Percentiles rank a stretch among this genome's conserved stretches.
Conservation (phyloP, 2,888 invertebrate genomes). For the Pollenia angustigena region DNA sequence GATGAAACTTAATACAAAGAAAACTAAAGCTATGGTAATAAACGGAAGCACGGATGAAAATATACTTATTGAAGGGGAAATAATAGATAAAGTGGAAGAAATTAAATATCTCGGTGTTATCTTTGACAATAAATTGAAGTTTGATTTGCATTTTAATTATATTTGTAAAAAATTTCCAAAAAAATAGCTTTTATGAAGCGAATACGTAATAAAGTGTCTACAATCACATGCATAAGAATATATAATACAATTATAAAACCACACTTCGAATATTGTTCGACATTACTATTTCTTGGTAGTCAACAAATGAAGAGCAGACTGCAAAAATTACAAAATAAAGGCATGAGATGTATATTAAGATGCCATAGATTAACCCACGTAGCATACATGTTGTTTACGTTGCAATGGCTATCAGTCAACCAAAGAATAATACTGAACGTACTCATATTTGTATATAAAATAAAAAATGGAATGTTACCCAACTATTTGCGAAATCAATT, state of each 20-base stretch:
- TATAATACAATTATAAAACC: not conserved
- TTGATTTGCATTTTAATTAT: too few relatives aligned
- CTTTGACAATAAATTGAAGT: too few relatives aligned
- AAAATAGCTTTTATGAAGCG: too few relatives aligned
- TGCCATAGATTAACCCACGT: not conserved
- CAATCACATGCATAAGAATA: not conserved
- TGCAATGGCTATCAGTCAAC: conserved; percentile 16
- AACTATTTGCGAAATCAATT: not conserved
- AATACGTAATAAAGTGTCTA: not conserved
- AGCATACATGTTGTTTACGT: not conserved
- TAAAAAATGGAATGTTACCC: conserved; percentile 3
- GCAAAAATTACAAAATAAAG: not conserved
- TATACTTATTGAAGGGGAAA: too few relatives aligned
- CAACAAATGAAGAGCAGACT: not conserved
- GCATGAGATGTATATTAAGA: conserved; percentile 11
- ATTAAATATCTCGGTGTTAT: too few relatives aligned
- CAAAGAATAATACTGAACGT: not conserved
- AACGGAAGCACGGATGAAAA: too few relatives aligned
- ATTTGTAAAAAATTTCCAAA: too few relatives aligned
- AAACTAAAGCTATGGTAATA: too few relatives aligned
- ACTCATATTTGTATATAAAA: conserved; percentile 4
- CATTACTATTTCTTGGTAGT: not conserved
- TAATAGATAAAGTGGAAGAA: too few relatives aligned
- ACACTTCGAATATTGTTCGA: not conserved
- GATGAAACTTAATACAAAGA: too few relatives aligned